Evolutionary conservation across 2,797 vertebrate species (phyloP).

Genomic region (Pseudochaenichthys georgianus): DNA sequence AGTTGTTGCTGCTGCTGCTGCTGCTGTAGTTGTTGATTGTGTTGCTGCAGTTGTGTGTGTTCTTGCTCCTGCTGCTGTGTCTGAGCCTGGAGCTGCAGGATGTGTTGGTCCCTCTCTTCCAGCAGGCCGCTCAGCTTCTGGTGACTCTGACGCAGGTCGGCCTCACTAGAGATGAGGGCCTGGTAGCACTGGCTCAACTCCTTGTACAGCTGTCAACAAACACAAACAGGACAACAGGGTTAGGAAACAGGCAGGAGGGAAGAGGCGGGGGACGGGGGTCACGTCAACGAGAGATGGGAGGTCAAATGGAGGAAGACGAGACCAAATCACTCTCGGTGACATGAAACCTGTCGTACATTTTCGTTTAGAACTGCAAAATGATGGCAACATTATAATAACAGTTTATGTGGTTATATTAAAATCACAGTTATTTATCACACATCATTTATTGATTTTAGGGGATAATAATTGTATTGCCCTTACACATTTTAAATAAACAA

Average conservation of each 20-base stretch:
- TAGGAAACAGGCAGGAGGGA: background rate
- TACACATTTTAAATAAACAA: too few species aligned
- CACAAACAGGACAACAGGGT: conserved; percentile 29
- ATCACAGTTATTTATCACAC: too few species aligned
- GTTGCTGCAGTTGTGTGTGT: conserved; percentile 78
- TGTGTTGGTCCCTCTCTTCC: conserved; percentile 86
- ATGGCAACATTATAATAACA: too few species aligned
- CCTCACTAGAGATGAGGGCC: conserved; percentile 87
- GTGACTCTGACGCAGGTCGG: conserved; percentile 86
- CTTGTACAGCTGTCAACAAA: conserved; percentile 88
- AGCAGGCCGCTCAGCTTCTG: conserved; percentile 86
- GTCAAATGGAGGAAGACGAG: conserved; percentile 14
- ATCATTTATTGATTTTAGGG: too few species aligned
- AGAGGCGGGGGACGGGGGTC: background rate
- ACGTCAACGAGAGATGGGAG: conserved; percentile 9
- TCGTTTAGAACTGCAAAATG: too few species aligned
- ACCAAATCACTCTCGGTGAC: conserved; percentile 22
- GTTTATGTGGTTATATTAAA: too few species aligned
- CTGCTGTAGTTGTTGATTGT: conserved; percentile 68
- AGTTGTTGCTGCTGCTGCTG: conserved; percentile 37
- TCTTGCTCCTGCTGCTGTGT: conserved; percentile 73
- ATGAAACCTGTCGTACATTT: conserved; percentile 5
- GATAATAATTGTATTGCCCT: too few species aligned
- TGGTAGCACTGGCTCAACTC: conserved; percentile 92
- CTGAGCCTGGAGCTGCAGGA: conserved; percentile 87